These are phyloP conservation scores for Spermophilus dauricus DNA, from an alignment of 2,113 vertebrate species.

Conservation along the genomic window DNA sequence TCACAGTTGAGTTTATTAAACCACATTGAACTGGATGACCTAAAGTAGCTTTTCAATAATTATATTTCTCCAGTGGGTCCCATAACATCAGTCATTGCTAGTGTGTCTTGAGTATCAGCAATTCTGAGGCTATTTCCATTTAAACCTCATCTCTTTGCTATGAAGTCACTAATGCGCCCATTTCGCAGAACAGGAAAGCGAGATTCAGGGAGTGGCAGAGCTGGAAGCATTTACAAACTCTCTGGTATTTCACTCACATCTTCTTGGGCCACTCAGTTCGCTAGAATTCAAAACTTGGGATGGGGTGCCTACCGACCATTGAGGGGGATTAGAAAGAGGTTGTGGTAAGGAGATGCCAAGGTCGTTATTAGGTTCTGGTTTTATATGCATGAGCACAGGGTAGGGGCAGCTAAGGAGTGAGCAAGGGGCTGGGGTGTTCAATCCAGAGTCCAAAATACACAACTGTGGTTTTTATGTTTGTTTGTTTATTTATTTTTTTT, in stretches of 20 bases:
- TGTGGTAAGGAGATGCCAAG: not conserved
- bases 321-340: not conserved
- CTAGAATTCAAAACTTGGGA: not conserved
- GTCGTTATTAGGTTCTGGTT: not conserved
- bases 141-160: not conserved
- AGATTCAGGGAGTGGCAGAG: not conserved
- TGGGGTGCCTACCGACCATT: not conserved
- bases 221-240: not conserved
- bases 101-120: not conserved
- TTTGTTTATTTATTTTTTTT: too few relatives aligned
- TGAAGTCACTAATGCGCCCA: not conserved
- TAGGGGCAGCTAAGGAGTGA: not conserved
- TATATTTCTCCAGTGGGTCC: conserved; percentile 1
- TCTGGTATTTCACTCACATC: not conserved
- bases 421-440: not conserved
- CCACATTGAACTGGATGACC: not conserved
- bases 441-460: not conserved
- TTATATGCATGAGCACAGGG: not conserved
- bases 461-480: too few relatives aligned
- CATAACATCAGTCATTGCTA: not conserved
- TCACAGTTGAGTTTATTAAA: not conserved
- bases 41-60: not conserved
- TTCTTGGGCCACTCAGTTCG: rapidly evolving
- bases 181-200: not conserved
- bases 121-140: not conserved